Evolutionary conservation across 2,888 invertebrate species (phyloP), one percentile per base, ranked within the genome.

Genomic region (Xanthia togata): DNA sequence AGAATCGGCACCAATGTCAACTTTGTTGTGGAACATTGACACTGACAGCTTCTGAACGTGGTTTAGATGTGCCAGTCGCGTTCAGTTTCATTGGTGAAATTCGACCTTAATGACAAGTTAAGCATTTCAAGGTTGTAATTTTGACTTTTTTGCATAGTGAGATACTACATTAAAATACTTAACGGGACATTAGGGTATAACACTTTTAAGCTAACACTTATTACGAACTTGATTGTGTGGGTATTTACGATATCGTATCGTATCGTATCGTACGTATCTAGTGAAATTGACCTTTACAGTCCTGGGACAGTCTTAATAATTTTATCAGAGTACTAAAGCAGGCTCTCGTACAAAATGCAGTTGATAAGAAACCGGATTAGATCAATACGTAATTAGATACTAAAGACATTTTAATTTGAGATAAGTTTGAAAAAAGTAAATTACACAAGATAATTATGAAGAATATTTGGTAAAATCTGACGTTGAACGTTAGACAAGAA

Each of bases 331-430:
- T 38, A 47, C n/a, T 57, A 14, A 2, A 73, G n/a, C 3, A 20
- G 31, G 14, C 26, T 23, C 31, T 2, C 8, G 23, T 20, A 35
- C 4, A 38, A 12, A 50, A 55, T 26, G 14, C 4, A 53, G 0
- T 1, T 44, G 65, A 67, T 47, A 57, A 50, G 53, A 35, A 38
- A 53, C 0, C 14, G 11, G 63, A 74, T 81, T 11, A 74, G 14
- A 76, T 74, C 1, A 23, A 55, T 31, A 17, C 3, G 23, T 20
- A 60, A 62, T 82, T 12, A 70, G 65, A 70, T 76, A 74, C 12
- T 6, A 23, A n/a, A 44, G 14, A 31, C 31, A 38, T 55, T 31
- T 38, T 5, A 17, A 50, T 50, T 20, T 50, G 17, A 20, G 47
- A 64, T 59, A 50, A 35, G 26, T 2, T 38, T 59, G n/a, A 1